Evolutionary conservation across 2,888 invertebrate genomes (phyloP).

Genomic region (Tenthredo notha): DNA sequence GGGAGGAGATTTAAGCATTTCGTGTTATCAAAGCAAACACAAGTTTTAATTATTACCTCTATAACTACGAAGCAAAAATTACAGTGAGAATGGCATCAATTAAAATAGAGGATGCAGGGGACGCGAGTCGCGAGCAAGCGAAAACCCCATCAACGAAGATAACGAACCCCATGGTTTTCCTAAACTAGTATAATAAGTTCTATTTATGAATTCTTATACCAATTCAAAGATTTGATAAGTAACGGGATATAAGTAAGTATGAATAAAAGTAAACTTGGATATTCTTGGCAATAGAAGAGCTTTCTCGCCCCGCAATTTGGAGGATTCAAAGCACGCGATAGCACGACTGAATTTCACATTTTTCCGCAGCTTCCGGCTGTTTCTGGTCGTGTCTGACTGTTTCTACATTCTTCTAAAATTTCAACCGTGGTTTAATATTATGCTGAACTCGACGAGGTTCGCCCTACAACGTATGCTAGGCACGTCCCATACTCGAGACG

Average conservation of each 20-base stretch:
- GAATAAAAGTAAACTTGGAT: background rate
- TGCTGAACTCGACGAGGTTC: conserved; percentile 45
- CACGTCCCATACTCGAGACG: conserved; percentile 46
- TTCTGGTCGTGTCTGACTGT: conserved; percentile 34
- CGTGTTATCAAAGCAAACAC: background rate
- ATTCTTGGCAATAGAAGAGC: background rate
- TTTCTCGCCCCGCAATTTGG: background rate
- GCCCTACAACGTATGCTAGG: conserved; percentile 19
- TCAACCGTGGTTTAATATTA: conserved; percentile 50
- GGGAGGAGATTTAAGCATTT: background rate
- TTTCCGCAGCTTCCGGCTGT: conserved; percentile 25
- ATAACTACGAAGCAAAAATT: background rate
- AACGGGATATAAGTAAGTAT: background rate
- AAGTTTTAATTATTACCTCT: background rate
- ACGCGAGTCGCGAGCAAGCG: too few relatives aligned
- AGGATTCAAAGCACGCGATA: conserved; percentile 35
- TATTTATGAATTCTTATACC: background rate
- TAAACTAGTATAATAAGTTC: background rate
- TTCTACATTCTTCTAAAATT: conserved; percentile 46
- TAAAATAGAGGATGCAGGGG: too few relatives aligned
- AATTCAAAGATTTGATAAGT: background rate
- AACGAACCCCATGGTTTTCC: background rate
- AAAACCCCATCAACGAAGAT: background rate
- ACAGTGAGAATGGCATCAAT: background rate
- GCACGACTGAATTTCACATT: conserved; percentile 48